Base-by-base conservation (phyloP, 2,888 invertebrate species). In the Erebia palarica region DNA sequence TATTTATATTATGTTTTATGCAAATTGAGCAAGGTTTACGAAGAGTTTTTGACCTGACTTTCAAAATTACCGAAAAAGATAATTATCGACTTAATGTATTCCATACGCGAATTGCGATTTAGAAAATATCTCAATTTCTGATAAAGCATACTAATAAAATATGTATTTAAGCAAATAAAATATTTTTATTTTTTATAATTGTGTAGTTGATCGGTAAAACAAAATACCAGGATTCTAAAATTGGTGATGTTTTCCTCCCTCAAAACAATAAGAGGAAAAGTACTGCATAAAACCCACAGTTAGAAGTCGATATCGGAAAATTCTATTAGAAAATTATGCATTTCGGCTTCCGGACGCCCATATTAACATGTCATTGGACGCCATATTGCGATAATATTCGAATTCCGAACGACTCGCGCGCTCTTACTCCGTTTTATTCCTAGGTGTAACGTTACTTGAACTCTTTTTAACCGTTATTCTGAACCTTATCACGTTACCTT, bases 291-390 rank as follows among this genome's bases (percentile, higher is more conserved):
- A 73, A 63, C 21, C 65, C 51, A 69, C 47, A 47, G 58, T 72
- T 67, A 72, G 68, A 71, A 63, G 61, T 66, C 73, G 68, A 75
- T 75, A 77, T 75, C 67, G 67, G 69, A 74, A 76, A 76, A 75
- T 77, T 77, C 74, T 73, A 75, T 76, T 75, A 90, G 90, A 89
- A 90, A 89, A 91, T 91, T 91, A 91, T 91, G 90, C 89, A 91
- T 92, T 89, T 88, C 88, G 88, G 80, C 79, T 81, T 85, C 87
- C 72, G 75, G 77, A 80, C 79, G 80, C 82, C 81, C 88, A 82
- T 91, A 92, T 92, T 92, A 92, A 92, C 92, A 92, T 91, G 91
- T 92, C 92, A 91, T 91, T 84, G 82, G 84, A 78, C 86, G 90
- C 90, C 91, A 90, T 92, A 89, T 90, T 92, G 90, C 83, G 80